Evolutionary conservation across 2,888 invertebrate species (phyloP), one percentile per base, ranked within the genome.

Genomic region (Orthosia gracilis): DNA sequence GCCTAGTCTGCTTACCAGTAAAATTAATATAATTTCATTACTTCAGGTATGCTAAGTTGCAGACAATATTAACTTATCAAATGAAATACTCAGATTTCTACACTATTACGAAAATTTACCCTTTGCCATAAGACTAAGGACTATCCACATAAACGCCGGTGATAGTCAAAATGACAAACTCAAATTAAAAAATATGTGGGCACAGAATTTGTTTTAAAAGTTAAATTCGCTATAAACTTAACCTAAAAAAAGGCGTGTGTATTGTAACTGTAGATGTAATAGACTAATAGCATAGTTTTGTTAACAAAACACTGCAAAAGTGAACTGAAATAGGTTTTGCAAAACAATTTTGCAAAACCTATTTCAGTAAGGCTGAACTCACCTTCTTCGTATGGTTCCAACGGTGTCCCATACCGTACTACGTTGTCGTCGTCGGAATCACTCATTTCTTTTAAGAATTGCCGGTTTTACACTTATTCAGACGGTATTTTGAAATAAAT

Each of bases 361-460:
- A 21, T 47, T 45, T 12, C 15, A 65, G 13, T 59, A 57, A 47
- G 5, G 50, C 13, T 57, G 21, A 58, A 78, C 82, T 80, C 83
- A 98, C 99, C 99, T 97, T 99, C 98, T 90, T 98, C 98, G 73
- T 98, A 97, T 0, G 98, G 98, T 47, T 98, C 98, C 58, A 99
- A 94, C 0, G 98, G 97, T 59, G 98, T 98, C 40, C 99, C 99
- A 92, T 97, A 98, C n/a, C 97, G 91, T 95, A 97, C 97, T 88
- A 97, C 94, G 85, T 97, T 97, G 57, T 98, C 98, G 3, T 97
- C 97, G 40, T 97, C 97, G 0, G 95, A 94, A 84, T 88, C 87
- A 82, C 90, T 92, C 96, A 96, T 96, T 23, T 3, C 21, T 52
- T 21, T 1, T 61, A 17, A 17, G 0, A 26, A 26, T 13, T 59